These are phyloP conservation scores for Sakesphorus luctuosus DNA, from an alignment of 2,113 vertebrate species.

Conservation along the genomic window DNA sequence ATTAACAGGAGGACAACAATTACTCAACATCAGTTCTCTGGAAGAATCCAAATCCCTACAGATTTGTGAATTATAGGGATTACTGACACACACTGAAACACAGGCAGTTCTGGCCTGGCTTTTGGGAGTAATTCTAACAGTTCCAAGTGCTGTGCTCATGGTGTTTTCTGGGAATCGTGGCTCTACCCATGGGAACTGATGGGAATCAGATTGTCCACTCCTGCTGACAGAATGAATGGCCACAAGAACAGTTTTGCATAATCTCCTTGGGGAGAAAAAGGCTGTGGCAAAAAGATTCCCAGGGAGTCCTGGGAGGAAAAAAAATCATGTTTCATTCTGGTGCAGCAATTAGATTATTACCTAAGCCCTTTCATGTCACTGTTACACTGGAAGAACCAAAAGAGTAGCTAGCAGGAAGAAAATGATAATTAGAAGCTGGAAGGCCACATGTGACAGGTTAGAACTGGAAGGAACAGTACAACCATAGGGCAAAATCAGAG, in stretches of 20 bases:
- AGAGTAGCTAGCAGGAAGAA: neutral
- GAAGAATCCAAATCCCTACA: neutral
- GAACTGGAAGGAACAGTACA: neutral
- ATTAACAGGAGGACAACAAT: neutral
- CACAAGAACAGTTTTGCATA: neutral
- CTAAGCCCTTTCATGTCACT: conserved; percentile 19
- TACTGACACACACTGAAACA: neutral
- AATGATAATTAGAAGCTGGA: neutral
- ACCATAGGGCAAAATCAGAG: neutral
- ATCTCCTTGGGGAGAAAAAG: neutral
- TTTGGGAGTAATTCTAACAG: neutral
- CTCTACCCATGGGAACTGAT: neutral
- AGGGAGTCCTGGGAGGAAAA: neutral
- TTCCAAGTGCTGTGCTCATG: neutral
- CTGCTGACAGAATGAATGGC: neutral
- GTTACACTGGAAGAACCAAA: neutral
- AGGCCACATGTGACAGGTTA: neutral
- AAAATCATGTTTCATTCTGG: conserved; percentile 9
- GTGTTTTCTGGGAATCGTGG: neutral
- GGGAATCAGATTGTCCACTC: neutral
- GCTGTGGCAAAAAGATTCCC: neutral
- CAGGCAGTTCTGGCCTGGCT: neutral
- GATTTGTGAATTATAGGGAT: neutral
- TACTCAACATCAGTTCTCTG: neutral
- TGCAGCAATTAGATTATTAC: neutral